phyloP scores from a whole-genome alignment of 2,888 invertebrate species.

The Morpho achilles region DNA sequence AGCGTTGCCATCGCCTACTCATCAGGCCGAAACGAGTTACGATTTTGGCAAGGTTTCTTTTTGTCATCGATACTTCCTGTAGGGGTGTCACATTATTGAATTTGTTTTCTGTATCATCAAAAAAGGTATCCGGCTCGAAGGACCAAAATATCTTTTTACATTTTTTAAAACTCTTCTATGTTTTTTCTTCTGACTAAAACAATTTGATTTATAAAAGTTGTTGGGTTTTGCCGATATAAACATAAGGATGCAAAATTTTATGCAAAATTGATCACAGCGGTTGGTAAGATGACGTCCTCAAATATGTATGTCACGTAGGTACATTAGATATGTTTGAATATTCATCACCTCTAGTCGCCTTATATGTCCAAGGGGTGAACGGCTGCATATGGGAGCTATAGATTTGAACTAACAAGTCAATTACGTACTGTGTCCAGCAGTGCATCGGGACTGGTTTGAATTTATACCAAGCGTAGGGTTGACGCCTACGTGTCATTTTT shows the following conservation, averaged over 20 bases:
- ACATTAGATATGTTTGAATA: too few species aligned
- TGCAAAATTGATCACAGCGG: too few species aligned
- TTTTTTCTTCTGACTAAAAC: too few species aligned
- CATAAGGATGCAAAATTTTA: too few species aligned
- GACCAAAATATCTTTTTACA: too few species aligned
- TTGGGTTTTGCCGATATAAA: too few species aligned
- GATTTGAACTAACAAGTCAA: slow-evolving; percentile 53
- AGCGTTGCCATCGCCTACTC: slow-evolving; percentile 2
- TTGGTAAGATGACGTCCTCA: too few species aligned
- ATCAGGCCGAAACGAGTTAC: slow-evolving; percentile 1
- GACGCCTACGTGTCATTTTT: neutral
- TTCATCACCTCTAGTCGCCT: too few species aligned
- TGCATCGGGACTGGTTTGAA: slow-evolving; percentile 21
- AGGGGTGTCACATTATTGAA: slow-evolving; percentile 1
- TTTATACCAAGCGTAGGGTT: slow-evolving; percentile 21
- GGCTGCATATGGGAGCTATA: slow-evolving; percentile 23
- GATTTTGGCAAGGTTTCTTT: slow-evolving; percentile 10
- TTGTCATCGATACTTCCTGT: neutral
- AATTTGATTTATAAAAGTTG: too few species aligned
- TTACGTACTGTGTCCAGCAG: slow-evolving; percentile 42
- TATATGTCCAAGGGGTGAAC: slow-evolving; percentile 37
- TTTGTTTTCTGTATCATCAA: slow-evolving; percentile 13
- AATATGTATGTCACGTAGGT: too few species aligned
- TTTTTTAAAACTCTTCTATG: too few species aligned
- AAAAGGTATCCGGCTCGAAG: too few species aligned